Evolutionary conservation across 1,140 invertebrate genomes (phyloP).

Genomic region (Formica selysi): DNA sequence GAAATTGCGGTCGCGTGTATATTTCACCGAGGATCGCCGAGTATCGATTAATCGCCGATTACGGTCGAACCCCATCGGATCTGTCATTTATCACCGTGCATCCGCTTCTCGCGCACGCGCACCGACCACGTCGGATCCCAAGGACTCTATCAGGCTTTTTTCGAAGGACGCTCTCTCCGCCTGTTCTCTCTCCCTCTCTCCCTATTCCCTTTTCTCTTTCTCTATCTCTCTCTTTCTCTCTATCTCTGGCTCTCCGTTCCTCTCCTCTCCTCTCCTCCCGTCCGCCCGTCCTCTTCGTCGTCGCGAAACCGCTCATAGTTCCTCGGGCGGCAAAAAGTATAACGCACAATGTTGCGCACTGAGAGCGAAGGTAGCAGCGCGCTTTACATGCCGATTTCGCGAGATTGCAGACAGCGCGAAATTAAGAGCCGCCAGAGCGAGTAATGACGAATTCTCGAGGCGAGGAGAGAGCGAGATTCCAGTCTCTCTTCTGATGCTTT

Average conservation of each 20-base stretch:
- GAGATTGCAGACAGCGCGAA: conserved; percentile 71
- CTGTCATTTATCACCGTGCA: conserved; percentile 62
- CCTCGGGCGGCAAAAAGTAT: conserved; percentile 51
- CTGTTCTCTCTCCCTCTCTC: conserved; percentile 11
- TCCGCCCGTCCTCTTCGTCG: conserved; percentile 42
- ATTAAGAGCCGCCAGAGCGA: conserved; percentile 63
- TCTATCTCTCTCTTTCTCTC: neutral
- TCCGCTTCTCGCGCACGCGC: conserved; percentile 48
- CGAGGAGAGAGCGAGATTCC: conserved; percentile 65
- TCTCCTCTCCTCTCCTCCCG: neutral
- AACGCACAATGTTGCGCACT: conserved; percentile 44
- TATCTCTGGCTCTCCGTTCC: conserved; percentile 2
- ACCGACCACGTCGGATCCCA: conserved; percentile 30
- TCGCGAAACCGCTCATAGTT: conserved; percentile 54
- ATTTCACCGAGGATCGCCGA: conserved; percentile 63
- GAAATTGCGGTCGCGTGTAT: conserved; percentile 64
- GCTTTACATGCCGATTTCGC: conserved; percentile 62
- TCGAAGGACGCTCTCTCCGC: conserved; percentile 32
- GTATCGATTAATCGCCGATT: conserved; percentile 58
- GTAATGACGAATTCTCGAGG: conserved; percentile 64
- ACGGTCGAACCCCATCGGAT: conserved; percentile 58
- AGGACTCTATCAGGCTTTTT: conserved; percentile 64
- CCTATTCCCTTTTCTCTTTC: neutral
- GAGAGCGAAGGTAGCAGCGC: conserved; percentile 24
- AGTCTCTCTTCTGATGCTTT: conserved; percentile 66